phyloP scores from a whole-genome alignment of 2,113 vertebrate species.

The Pangasianodon gigas region DNA sequence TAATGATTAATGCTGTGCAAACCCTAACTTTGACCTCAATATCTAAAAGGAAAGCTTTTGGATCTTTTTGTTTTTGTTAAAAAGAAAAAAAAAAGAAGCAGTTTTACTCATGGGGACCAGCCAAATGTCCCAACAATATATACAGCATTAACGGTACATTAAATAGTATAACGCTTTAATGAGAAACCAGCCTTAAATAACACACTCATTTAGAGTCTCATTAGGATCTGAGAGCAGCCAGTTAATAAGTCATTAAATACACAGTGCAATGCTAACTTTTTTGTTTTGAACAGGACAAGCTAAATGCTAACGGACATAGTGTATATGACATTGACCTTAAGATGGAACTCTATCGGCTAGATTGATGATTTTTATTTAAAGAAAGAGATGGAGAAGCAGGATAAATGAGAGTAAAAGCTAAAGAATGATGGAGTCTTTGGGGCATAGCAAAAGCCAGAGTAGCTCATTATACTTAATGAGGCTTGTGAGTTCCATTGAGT shows the following conservation, averaged over 20 bases:
- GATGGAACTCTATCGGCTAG: not conserved
- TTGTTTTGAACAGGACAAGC: not conserved
- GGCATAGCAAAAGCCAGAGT: not conserved
- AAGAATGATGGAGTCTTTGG: constrained; percentile 25
- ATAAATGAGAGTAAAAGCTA: constrained; percentile 23
- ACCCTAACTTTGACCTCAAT: not conserved
- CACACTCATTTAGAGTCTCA: not conserved
- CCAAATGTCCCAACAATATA: not conserved
- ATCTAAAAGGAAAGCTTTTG: not conserved
- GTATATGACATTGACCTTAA: constrained; percentile 1
- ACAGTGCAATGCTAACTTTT: not conserved
- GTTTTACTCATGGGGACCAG: not conserved
- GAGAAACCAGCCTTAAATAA: constrained; percentile 2
- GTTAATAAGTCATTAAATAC: constrained; percentile 9
- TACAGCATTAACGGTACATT: not conserved
- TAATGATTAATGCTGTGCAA: not conserved
- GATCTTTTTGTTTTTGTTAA: not conserved
- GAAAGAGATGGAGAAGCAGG: constrained; percentile 31
- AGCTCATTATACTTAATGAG: constrained; percentile 39
- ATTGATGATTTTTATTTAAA: constrained; percentile 1
- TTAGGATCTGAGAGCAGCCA: not conserved
- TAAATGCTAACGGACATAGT: constrained; percentile 45
- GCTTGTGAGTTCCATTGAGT: constrained; percentile 19
- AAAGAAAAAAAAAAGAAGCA: not conserved
- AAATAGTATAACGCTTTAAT: not conserved